Percentiles rank a stretch among this genome's conserved stretches.
These are phyloP conservation scores for Dipodomys stephensi DNA, from an alignment of 2,113 vertebrate species.

Conservation along the genomic window DNA sequence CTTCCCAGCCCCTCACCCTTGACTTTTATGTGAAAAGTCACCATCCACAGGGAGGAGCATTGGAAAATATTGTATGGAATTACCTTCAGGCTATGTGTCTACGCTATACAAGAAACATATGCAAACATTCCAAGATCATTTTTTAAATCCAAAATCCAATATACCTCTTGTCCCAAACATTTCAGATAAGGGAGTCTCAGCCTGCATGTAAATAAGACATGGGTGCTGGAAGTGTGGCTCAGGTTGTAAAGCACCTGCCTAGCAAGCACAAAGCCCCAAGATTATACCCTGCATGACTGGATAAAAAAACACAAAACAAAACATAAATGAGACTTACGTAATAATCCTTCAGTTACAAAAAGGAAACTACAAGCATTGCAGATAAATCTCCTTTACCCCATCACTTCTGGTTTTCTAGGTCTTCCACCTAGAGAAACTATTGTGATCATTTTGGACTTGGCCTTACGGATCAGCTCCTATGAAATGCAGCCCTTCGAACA, in stretches of 20 bases:
- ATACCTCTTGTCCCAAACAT: too few relatives aligned
- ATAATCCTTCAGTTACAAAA: background rate
- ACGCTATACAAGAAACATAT: background rate
- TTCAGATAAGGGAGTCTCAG: too few relatives aligned
- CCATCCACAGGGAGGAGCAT: background rate
- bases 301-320: background rate
- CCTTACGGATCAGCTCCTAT: background rate
- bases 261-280: too few relatives aligned
- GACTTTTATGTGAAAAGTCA: background rate
- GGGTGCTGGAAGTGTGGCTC: too few relatives aligned
- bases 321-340: background rate
- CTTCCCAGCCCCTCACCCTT: too few relatives aligned
- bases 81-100: background rate
- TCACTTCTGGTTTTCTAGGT: background rate
- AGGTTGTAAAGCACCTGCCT: too few relatives aligned
- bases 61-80: background rate
- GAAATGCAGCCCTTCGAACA: background rate
- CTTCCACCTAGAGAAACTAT: background rate
- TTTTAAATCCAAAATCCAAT: too few relatives aligned
- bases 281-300: too few relatives aligned
- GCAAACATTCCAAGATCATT: background rate
- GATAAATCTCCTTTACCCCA: background rate
- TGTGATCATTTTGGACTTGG: background rate
- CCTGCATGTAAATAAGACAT: too few relatives aligned
- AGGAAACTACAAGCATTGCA: background rate